Conservation (phyloP, 2,113 vertebrate genomes). For the Catharus bicknelli region DNA sequence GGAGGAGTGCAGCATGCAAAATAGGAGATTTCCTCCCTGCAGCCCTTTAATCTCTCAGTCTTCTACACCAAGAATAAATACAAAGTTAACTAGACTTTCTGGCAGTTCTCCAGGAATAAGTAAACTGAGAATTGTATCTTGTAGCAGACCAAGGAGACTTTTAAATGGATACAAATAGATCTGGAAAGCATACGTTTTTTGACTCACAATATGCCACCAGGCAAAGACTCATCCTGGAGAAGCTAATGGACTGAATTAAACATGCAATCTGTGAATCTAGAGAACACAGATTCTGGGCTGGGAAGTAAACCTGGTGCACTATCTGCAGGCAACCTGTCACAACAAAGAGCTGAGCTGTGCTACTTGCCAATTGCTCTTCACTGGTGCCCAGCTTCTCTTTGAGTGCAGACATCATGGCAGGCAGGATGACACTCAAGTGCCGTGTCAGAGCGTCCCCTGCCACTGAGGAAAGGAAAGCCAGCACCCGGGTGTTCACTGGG, state of each 20-base stretch:
- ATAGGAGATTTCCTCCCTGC: neutral
- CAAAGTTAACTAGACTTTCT: slow-evolving; percentile 42
- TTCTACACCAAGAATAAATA: slow-evolving; percentile 39
- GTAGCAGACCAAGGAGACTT: slow-evolving; percentile 42
- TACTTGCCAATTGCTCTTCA: slow-evolving; percentile 85
- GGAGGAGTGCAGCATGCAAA: neutral
- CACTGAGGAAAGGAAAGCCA: slow-evolving; percentile 95
- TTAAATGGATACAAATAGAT: slow-evolving; percentile 43
- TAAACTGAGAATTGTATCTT: slow-evolving; percentile 28
- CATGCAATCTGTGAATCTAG: neutral
- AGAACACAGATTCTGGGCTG: neutral
- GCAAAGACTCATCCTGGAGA: slow-evolving; percentile 34
- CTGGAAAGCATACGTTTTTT: slow-evolving; percentile 33
- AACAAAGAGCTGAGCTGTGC: slow-evolving; percentile 11
- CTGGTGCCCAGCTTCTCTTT: slow-evolving; percentile 89
- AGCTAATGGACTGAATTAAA: slow-evolving; percentile 48
- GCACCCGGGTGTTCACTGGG: slow-evolving; percentile 93
- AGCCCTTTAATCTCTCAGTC: slow-evolving; percentile 31
- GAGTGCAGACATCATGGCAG: slow-evolving; percentile 91
- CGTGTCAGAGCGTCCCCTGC: slow-evolving; percentile 94
- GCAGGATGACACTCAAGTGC: slow-evolving; percentile 93
- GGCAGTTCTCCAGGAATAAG: slow-evolving; percentile 37
- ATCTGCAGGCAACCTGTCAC: slow-evolving; percentile 3
- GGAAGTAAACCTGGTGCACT: slow-evolving; percentile 15
- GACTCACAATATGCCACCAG: slow-evolving; percentile 35